Conservation (phyloP, 2,888 invertebrate species). For the Drosophila planitibia region DNA sequence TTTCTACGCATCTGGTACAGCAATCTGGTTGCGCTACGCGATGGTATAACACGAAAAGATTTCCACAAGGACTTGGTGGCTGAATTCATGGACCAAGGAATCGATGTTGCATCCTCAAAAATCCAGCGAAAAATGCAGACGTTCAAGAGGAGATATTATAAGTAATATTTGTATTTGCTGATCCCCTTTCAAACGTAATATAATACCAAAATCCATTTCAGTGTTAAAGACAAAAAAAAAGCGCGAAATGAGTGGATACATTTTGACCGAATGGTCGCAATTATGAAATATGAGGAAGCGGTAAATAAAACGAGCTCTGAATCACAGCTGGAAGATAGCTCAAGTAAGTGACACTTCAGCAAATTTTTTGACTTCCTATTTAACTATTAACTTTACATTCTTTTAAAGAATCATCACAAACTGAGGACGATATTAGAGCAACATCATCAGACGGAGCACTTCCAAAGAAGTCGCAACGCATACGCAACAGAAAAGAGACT, state of each 20-base stretch:
- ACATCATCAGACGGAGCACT: not conserved
- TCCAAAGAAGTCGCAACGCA: not conserved
- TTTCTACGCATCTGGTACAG: slow-evolving; percentile 36
- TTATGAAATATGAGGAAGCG: slow-evolving; percentile 8
- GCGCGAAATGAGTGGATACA: slow-evolving; percentile 9
- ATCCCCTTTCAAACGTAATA: rapidly evolving
- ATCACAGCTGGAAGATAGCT: not conserved
- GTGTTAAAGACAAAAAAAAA: not conserved
- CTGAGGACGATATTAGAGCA: not conserved
- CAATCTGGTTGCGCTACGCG: not conserved
- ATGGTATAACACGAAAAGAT: not conserved
- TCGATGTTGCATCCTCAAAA: slow-evolving; percentile 3
- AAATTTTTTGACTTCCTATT: not conserved
- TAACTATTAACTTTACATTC: not conserved
- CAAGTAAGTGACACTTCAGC: slow-evolving; percentile 22
- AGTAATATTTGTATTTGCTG: slow-evolving; percentile 15
- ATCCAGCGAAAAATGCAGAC: slow-evolving; percentile 45
- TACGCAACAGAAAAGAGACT: not conserved
- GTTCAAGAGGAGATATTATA: slow-evolving; percentile 31
- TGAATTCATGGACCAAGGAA: slow-evolving; percentile 25
- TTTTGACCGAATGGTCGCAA: slow-evolving; percentile 15
- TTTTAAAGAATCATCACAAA: not conserved
- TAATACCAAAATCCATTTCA: slow-evolving; percentile 1
- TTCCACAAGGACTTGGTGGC: slow-evolving; percentile 12
- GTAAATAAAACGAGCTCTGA: not conserved